These are phyloP conservation scores for Parapristionchus giblindavisi DNA, from an alignment of 2,888 invertebrate species.

Conservation along the genomic window DNA sequence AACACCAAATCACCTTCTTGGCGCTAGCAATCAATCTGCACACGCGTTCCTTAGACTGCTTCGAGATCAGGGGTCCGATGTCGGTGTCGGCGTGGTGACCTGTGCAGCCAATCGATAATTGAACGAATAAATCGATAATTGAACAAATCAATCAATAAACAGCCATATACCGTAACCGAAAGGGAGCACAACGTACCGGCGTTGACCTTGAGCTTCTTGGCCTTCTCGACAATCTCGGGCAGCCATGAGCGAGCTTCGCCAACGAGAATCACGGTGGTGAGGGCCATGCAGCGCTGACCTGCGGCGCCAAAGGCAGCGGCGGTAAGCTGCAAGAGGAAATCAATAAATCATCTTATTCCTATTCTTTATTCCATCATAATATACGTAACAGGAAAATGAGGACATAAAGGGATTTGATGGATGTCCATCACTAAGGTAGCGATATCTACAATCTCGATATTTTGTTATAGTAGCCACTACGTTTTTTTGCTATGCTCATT, in stretches of 20 bases:
- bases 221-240: slow-evolving; percentile 83
- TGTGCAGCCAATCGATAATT: slow-evolving; percentile 39
- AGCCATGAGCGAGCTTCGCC: slow-evolving; percentile 92
- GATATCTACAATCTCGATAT: no score
- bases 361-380: no score
- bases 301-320: slow-evolving; percentile 99
- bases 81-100: slow-evolving; percentile 76
- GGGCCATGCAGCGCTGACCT: slow-evolving; percentile 98
- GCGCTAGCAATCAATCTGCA: slow-evolving; percentile 61
- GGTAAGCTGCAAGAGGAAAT: slow-evolving; percentile 67
- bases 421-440: no score
- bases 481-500: no score
- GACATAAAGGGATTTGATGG: no score
- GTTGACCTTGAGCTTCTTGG: slow-evolving; percentile 86
- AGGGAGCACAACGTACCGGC: slow-evolving; percentile 75
- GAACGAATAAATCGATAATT: neutral
- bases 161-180: neutral
- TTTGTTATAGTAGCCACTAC: no score
- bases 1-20: slow-evolving; percentile 45
- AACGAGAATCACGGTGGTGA: slow-evolving; percentile 86
- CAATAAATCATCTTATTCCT: no score
- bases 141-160: neutral
- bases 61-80: slow-evolving; percentile 88
- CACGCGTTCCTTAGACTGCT: slow-evolving; percentile 85
- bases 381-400: no score